Evolutionary conservation across 2,797 vertebrate species (phyloP).

Genomic region (Poeciliopsis turneri): DNA sequence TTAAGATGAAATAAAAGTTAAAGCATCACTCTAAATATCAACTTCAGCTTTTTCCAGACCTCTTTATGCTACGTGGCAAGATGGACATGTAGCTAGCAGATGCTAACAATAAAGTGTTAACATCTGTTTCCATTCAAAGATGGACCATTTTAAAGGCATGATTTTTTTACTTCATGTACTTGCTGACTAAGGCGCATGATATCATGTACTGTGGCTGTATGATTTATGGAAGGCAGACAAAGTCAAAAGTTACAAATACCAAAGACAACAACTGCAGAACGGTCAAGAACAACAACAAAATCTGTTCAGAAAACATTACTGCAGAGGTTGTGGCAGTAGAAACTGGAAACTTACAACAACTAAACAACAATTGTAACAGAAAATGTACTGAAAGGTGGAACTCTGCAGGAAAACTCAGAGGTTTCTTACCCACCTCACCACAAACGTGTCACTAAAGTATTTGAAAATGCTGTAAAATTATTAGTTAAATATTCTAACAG

Average conservation of each 20-base stretch:
- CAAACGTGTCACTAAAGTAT: neutral
- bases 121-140: neutral
- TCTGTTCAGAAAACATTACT: neutral
- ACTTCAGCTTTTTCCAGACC: neutral
- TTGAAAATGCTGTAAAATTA: neutral
- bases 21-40: neutral
- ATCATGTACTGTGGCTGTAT: neutral
- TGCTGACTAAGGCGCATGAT: neutral
- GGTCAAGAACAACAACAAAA: neutral
- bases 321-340: neutral
- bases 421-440: neutral
- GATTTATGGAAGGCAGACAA: neutral
- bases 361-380: neutral
- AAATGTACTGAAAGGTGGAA: neutral
- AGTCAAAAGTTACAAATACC: neutral
- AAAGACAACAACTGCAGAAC: neutral
- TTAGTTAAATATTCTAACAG: neutral
- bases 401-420: neutral
- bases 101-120: neutral
- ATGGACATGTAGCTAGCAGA: neutral
- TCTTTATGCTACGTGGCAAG: neutral
- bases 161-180: neutral
- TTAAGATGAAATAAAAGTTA: neutral
- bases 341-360: neutral
- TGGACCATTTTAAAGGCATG: neutral